phyloP scores from a whole-genome alignment of 2,113 vertebrate genomes.

The Mobula birostris region DNA sequence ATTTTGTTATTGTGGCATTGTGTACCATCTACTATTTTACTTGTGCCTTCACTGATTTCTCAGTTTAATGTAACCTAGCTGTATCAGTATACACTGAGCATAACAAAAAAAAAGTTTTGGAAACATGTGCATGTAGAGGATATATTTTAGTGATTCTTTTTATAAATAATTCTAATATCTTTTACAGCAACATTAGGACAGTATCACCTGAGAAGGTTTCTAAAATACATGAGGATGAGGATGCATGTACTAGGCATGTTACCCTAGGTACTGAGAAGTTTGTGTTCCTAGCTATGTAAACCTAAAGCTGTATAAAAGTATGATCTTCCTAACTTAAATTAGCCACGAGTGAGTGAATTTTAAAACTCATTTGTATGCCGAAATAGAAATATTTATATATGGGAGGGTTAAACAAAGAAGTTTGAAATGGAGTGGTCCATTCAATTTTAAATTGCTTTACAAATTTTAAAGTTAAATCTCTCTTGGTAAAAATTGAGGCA shows the following conservation, averaged over 20 bases:
- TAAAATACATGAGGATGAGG: background rate
- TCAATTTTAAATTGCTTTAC: slow-evolving; percentile 9
- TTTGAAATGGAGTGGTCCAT: background rate
- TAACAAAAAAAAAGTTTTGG: background rate
- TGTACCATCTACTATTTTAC: background rate
- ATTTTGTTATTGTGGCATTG: background rate
- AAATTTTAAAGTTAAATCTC: background rate
- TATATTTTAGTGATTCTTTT: slow-evolving; percentile 1
- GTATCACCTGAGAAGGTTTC: background rate
- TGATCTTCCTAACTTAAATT: background rate
- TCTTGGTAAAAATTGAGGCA: background rate
- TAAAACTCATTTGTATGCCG: slow-evolving; percentile 10
- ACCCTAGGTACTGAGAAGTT: background rate
- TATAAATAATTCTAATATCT: slow-evolving; percentile 13
- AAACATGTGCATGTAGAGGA: background rate
- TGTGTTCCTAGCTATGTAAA: background rate
- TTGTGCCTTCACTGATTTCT: background rate
- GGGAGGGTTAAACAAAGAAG: background rate
- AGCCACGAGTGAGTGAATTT: background rate
- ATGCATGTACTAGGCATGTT: background rate
- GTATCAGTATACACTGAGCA: background rate
- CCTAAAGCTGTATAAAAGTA: background rate
- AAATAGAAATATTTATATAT: background rate
- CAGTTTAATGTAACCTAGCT: background rate
- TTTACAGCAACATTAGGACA: background rate